These are phyloP conservation scores for Ephydatia muelleri DNA, from an alignment of 37 sponge, comb jelly and placozoan species.

Conservation along the genomic window DNA sequence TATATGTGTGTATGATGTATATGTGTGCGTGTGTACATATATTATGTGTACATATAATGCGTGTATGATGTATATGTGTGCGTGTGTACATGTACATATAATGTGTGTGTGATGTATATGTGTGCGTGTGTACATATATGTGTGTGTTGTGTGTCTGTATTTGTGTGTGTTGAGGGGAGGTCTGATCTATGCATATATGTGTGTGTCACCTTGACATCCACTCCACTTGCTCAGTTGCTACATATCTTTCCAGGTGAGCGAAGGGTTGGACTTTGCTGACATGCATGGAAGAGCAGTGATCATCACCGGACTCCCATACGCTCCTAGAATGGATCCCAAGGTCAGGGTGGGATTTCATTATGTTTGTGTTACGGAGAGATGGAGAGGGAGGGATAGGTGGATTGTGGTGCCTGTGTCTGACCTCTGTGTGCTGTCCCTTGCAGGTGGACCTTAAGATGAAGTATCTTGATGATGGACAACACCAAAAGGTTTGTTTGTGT, in stretches of 20 bases:
- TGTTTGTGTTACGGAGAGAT: too few relatives aligned
- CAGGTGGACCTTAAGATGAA: slow-evolving; percentile 33
- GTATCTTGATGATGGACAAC: slow-evolving; percentile 20
- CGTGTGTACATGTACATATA: not conserved
- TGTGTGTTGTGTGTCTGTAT: slow-evolving; percentile 25
- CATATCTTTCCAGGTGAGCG: too few relatives aligned
- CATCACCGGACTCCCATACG: slow-evolving; percentile 94
- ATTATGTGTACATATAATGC: slow-evolving; percentile 6
- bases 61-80: slow-evolving; percentile 8
- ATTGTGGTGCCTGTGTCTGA: too few relatives aligned
- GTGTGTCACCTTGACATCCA: too few relatives aligned
- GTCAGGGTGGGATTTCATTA: too few relatives aligned
- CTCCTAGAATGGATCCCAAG: slow-evolving; percentile 46
- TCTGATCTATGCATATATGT: too few relatives aligned
- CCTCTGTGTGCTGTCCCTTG: not conserved
- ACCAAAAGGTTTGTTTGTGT: not conserved
- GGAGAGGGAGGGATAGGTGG: too few relatives aligned
- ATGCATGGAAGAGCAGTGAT: slow-evolving; percentile 95
- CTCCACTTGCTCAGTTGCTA: too few relatives aligned
- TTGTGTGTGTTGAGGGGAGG: too few relatives aligned
- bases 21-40: not conserved
- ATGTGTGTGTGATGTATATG: slow-evolving; percentile 12
- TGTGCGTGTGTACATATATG: not conserved
- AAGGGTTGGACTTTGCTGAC: slow-evolving; percentile 97
- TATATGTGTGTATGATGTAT: not conserved